Conservation (phyloP, 2,113 vertebrate species). For the Bucco capensis region DNA sequence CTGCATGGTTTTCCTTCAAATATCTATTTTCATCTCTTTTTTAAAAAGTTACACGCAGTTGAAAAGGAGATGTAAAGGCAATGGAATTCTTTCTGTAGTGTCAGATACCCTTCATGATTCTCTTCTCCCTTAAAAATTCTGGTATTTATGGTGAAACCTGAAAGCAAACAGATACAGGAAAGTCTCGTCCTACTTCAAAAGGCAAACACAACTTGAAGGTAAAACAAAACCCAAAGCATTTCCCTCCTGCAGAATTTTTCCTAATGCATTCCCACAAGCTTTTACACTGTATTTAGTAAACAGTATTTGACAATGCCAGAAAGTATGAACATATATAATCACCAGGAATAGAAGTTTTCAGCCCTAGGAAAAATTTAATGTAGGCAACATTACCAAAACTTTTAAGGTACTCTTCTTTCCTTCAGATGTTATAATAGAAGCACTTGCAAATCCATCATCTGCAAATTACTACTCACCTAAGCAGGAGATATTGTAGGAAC, state of each 20-base stretch:
- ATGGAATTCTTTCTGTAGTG: background rate
- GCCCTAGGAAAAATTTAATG: background rate
- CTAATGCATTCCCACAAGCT: background rate
- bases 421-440: background rate
- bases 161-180: background rate
- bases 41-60: background rate
- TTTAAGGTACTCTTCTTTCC: background rate
- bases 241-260: background rate
- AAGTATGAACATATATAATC: background rate
- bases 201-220: background rate
- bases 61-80: background rate
- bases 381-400: background rate
- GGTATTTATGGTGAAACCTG: background rate
- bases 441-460: background rate
- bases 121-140: background rate
- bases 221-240: background rate
- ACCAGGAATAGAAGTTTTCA: background rate
- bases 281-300: background rate
- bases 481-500: background rate
- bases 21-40: background rate
- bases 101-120: background rate
- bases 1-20: background rate
- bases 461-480: background rate
- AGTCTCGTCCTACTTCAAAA: background rate
- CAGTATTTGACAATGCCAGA: background rate